Base-by-base conservation (phyloP, 2,888 invertebrate genomes). In the Catonia carolina region DNA sequence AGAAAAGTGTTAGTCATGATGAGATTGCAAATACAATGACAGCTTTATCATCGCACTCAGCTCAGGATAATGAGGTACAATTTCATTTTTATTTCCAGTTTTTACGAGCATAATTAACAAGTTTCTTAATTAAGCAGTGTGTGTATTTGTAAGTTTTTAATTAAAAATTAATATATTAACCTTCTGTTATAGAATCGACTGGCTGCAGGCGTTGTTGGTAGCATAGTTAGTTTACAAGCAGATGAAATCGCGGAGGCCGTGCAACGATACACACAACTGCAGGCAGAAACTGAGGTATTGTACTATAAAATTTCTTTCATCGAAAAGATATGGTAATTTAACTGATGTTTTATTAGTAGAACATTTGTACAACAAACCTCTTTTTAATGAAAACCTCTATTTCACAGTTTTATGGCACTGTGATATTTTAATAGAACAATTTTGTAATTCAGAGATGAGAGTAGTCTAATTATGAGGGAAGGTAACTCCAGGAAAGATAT, bases 231-330 rank as follows among this genome's bases (percentile, higher is more conserved):
- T 53, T 31, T 61, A 12, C 60, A 62, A 49, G 59, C 61, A n/a
- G 59, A 61, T 12, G 62, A 64, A 56, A 61, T 64, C 33, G 63
- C 61, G 2, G 65, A 69, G n/a, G 68, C 63, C 0, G 59, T 62
- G n/a, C 61, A 65, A 45, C 60, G 62, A 17, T 64, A 63, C 33
- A 37, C 59, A 17, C 53, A 60, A 12, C 52, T 61, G 6, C 53
- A 59, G 20, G 61, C 81, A 1, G 85, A 86, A 73, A 75, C 85
- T 68, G 81, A 75, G 81, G 87, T 72, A 82, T n/a, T n/a, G n/a
- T n/a, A n/a, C n/a, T 33, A 33, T 33, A 33, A 18, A 2, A 42
- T n/a, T n/a, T n/a, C n/a, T n/a, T n/a, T n/a, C n/a, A n/a, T n/a
- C n/a, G n/a, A n/a, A n/a, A n/a, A n/a, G n/a, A n/a, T n/a, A 15